phyloP scores from a whole-genome alignment of 92 coral and sea anemone genomes.

The Umimayanthus kanabou region DNA sequence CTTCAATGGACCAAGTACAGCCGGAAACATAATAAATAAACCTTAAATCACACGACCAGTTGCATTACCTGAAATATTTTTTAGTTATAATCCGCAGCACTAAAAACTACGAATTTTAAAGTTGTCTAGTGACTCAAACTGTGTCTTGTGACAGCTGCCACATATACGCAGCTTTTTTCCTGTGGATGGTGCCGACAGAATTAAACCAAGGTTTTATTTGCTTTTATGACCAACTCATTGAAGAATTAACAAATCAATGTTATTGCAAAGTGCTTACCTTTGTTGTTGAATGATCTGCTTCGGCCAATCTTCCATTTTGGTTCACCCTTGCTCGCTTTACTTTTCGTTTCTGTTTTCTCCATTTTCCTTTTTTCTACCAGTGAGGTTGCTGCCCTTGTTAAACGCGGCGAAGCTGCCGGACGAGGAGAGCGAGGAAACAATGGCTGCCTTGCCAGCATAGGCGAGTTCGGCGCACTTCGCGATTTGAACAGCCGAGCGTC shows the following conservation, averaged over 20 bases:
- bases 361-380: slow-evolving; percentile 63
- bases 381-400: slow-evolving; percentile 61
- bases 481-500: slow-evolving; percentile 92
- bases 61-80: not conserved
- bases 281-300: slow-evolving; percentile 89
- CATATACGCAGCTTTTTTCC: too few species aligned
- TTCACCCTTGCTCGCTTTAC: slow-evolving; percentile 34
- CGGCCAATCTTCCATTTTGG: slow-evolving; percentile 63
- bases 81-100: not conserved
- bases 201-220: too few species aligned
- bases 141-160: not conserved
- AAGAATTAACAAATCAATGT: not conserved
- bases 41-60: not conserved
- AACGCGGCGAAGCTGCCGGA: slow-evolving; percentile 58
- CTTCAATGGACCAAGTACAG: too few species aligned
- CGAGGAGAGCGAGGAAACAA: slow-evolving; percentile 79
- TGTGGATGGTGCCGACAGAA: not conserved
- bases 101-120: too few species aligned
- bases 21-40: too few species aligned
- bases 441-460: slow-evolving; percentile 65
- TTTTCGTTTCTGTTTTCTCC: slow-evolving; percentile 59
- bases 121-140: not conserved
- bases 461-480: slow-evolving; percentile 96
- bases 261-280: slow-evolving; percentile 56
- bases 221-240: not conserved